phyloP scores from a whole-genome alignment of 2,797 vertebrate genomes.

The Pantherophis alleghaniensis region DNA sequence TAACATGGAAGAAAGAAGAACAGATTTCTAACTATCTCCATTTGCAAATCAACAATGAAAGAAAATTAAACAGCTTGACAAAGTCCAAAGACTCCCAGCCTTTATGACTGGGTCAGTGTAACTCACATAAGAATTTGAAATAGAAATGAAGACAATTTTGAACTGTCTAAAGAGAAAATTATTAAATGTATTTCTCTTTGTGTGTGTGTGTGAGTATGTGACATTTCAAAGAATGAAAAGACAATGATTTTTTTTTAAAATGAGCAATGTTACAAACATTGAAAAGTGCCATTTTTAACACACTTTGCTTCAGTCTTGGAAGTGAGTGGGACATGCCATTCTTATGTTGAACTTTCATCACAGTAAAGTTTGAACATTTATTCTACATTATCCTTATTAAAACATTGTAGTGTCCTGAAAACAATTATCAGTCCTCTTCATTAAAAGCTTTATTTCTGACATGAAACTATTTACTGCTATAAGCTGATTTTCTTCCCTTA shows the following conservation, averaged over 20 bases:
- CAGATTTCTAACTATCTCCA: not conserved
- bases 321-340: not conserved
- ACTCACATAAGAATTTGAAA: not conserved
- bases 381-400: not conserved
- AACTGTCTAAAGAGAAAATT: not conserved
- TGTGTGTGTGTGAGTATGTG: not conserved
- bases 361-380: not conserved
- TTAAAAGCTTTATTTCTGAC: not conserved
- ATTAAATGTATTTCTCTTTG: not conserved
- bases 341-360: not conserved
- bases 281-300: not conserved
- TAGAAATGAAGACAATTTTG: not conserved
- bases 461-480: not conserved
- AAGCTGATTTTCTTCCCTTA: not conserved
- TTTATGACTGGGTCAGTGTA: not conserved
- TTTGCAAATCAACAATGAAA: not conserved
- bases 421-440: not conserved
- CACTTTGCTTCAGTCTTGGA: not conserved
- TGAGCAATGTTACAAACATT: not conserved
- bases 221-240: not conserved
- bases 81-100: not conserved
- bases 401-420: not conserved
- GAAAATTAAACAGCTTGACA: not conserved
- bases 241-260: not conserved
- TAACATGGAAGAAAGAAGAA: not conserved